Evolutionary conservation across 2,888 invertebrate genomes (phyloP), one percentile per base, ranked within the genome.

Genomic region (Tineola bisselliella): DNA sequence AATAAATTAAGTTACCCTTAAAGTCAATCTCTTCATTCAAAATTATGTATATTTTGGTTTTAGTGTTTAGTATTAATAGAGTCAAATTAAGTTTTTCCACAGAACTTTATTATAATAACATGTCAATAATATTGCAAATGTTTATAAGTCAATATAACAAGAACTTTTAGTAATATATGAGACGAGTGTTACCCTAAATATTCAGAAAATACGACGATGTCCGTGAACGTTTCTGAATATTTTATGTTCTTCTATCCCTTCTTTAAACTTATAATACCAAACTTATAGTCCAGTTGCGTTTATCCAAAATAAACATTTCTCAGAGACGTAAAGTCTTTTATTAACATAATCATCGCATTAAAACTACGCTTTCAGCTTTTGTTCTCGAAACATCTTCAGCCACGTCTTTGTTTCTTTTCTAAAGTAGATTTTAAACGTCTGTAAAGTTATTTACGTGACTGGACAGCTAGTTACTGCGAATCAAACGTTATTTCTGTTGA

Each of bases 371-470:
- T 38, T 6, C 10, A 38, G 38, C 38, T 38, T 38, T 38, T 38
- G 38, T 38, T 38, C 38, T 10, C 1, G 38, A 10, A 38, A 38
- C 38, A 48, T 48, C 48, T 48, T 48, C 48, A 48, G 13, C 48
- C 15, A 48, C 15, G 48, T 48, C 15, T 25, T 30, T 33, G 4
- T 31, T 58, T 58, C 33, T 33, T 56, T 56, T 58, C n/a, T 13
- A 31, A 58, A 58, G 33, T 58, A 33, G 33, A 17, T 58, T 58
- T 58, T 58, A 58, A 58, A 58, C 58, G 58, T 58, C 58, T 58
- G 58, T 33, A 58, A 58, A 58, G 58, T 58, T 58, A n/a, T 58
- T 15, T 33, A 58, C 58, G 58, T 59, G 44, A 59, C 44, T 59
- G 43, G 25, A 33, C 15, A 59, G 44, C 43, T 44, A 59, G 59